Conservation (phyloP, 2,113 vertebrate genomes). For the cat (Felis catus) region F.catus_Fca126_mat1.0 CM031412.1:6458501-6459000, state of each 20-base stretch:
- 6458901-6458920: too few species aligned
- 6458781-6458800: neutral
- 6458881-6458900: neutral
- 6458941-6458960: too few species aligned
- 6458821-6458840: neutral
- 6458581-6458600: neutral
- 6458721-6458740: neutral
- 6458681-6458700: neutral
- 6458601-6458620: neutral
- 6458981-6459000: too few species aligned
- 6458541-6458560: neutral
- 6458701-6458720: neutral
- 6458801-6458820: neutral
- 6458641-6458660: neutral
- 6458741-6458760: neutral
- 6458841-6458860: neutral
- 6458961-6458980: too few species aligned
- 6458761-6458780: neutral
- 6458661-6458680: neutral
- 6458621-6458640: neutral
- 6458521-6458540: neutral
- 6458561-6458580: neutral
- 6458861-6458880: neutral
- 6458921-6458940: too few species aligned
- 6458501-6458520: neutral